phyloP scores from a whole-genome alignment of 2,888 invertebrate genomes.

The Pristionchus mayeri region DNA sequence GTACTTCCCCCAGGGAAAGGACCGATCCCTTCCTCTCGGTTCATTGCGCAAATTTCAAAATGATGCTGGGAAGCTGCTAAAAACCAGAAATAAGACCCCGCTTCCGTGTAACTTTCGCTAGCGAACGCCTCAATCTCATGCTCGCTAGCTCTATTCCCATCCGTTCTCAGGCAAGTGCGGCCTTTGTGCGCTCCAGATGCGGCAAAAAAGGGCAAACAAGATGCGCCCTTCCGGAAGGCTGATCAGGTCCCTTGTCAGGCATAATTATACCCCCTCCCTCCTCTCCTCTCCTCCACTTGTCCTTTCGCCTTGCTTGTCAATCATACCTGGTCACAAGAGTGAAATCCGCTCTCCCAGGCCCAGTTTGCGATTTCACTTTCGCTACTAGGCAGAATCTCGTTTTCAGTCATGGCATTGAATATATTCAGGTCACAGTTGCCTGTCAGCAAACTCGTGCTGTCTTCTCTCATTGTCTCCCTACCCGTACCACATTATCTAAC shows the following conservation, averaged over 20 bases:
- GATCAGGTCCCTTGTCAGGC: conserved; percentile 23
- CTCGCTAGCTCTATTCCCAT: neutral
- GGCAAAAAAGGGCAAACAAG: neutral
- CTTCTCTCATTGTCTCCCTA: too few relatives aligned
- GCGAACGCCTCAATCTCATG: conserved; percentile 2
- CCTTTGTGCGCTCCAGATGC: neutral
- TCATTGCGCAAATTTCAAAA: conserved; percentile 35
- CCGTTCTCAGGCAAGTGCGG: too few relatives aligned
- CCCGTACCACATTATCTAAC: too few relatives aligned
- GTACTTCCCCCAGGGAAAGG: neutral
- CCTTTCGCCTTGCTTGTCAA: conserved; percentile 42
- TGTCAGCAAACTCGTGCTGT: too few relatives aligned
- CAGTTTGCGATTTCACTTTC: conserved; percentile 6
- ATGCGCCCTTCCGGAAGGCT: neutral
- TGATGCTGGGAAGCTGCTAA: conserved; percentile 15
- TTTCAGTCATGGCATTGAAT: neutral
- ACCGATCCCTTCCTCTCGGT: neutral
- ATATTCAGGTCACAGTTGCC: neutral
- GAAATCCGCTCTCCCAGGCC: neutral
- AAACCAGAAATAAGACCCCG: neutral
- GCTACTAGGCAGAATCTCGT: neutral
- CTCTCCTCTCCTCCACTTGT: neutral
- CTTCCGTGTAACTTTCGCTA: neutral
- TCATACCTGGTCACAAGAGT: conserved; percentile 29
- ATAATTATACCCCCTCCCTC: neutral